Evolutionary conservation across 1,140 invertebrate species (phyloP).

Genomic region (Carposina sasakii): DNA sequence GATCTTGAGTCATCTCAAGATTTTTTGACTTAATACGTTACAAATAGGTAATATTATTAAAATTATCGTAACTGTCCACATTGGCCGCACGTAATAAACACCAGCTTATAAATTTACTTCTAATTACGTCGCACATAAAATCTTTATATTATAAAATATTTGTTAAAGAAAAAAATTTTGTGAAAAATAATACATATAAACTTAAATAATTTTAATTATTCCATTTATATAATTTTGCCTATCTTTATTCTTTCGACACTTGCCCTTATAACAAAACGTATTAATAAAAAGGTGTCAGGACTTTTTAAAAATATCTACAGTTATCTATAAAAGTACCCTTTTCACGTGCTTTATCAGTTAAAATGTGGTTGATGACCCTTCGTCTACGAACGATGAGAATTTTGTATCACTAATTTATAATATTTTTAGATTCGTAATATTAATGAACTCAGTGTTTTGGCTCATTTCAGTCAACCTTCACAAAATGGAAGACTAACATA

Average conservation of each 20-base stretch:
- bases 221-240: neutral
- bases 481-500: slow-evolving; percentile 58
- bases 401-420: slow-evolving; percentile 25
- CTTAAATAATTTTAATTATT: neutral
- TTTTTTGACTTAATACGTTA: no score
- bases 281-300: neutral
- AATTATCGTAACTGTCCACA: no score
- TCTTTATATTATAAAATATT: no score
- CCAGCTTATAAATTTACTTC: no score
- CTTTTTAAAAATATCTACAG: no score
- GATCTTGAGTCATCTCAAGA: no score
- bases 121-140: no score
- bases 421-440: slow-evolving; percentile 33
- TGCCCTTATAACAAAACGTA: neutral
- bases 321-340: slow-evolving; percentile 39
- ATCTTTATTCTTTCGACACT: neutral
- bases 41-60: no score
- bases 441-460: slow-evolving; percentile 50
- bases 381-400: neutral
- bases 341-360: slow-evolving; percentile 34
- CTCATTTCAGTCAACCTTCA: slow-evolving; percentile 54
- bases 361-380: slow-evolving; percentile 15
- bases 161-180: no score
- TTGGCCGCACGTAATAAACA: no score
- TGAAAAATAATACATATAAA: no score